phyloP scores from a whole-genome alignment of 2,113 vertebrate genomes.

The Eulemur rufifrons region DNA sequence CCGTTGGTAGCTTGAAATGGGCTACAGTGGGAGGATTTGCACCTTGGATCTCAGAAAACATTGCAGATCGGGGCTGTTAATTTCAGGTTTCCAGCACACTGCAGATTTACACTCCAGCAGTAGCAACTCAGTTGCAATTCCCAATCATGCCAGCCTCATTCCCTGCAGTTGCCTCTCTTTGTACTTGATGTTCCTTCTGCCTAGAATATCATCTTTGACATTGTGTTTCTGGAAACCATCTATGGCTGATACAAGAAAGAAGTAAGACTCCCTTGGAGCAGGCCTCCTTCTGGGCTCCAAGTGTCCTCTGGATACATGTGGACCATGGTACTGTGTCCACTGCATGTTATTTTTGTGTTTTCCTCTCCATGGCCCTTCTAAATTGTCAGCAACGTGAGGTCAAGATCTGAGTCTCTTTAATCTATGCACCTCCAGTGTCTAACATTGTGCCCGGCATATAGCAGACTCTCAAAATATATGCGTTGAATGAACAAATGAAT shows the following conservation, averaged over 20 bases:
- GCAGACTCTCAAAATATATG: neutral
- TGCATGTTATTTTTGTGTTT: neutral
- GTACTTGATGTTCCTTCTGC: too few relatives aligned
- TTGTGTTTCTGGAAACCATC: neutral
- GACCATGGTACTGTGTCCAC: neutral
- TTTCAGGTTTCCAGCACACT: neutral
- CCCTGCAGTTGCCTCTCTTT: neutral
- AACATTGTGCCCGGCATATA: neutral
- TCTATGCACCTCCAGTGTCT: neutral
- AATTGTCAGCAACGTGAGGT: neutral
- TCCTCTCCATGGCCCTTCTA: neutral
- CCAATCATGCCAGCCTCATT: neutral
- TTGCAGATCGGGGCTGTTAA: neutral
- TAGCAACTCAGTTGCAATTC: neutral
- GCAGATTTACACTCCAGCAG: neutral
- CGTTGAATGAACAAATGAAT: neutral
- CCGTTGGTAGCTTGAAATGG: neutral
- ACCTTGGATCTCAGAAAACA: neutral
- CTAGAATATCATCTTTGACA: neutral
- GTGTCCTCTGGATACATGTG: neutral
- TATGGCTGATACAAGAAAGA: neutral
- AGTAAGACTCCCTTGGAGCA: neutral
- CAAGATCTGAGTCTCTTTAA: neutral
- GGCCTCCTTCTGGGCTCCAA: neutral
- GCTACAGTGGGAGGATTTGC: neutral